Conservation (phyloP, 2,797 vertebrate genomes). For the Hemibagrus guttatus region DNA sequence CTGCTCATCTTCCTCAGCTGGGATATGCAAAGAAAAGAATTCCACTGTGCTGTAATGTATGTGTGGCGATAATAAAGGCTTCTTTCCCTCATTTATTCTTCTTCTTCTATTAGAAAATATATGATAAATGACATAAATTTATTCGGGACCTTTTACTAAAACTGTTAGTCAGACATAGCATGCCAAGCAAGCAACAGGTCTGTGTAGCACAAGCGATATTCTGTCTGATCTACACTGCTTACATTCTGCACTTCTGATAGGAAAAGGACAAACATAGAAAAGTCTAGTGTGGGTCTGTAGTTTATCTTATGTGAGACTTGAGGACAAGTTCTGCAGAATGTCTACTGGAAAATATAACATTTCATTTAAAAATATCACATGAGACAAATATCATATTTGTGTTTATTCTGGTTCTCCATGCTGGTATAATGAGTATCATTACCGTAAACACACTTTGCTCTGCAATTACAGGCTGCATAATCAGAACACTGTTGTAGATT, state of each 20-base stretch:
- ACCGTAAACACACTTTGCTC: constrained; percentile 24
- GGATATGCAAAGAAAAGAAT: too few species aligned
- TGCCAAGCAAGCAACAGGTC: not conserved
- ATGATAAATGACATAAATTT: not conserved
- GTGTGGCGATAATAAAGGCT: too few species aligned
- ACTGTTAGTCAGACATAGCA: not conserved
- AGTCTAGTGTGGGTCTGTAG: not conserved
- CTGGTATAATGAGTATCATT: constrained; percentile 27
- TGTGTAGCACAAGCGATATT: not conserved
- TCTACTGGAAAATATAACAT: not conserved
- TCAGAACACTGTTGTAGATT: constrained; percentile 29
- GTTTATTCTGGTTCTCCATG: constrained; percentile 27
- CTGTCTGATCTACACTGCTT: not conserved
- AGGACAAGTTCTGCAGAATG: not conserved
- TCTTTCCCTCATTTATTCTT: too few species aligned
- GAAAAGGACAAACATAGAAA: too few species aligned
- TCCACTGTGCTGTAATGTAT: too few species aligned
- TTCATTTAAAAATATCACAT: constrained; percentile 8
- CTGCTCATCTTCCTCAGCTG: too few species aligned
- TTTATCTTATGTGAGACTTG: not conserved
- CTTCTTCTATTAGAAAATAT: not conserved
- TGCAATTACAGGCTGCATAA: constrained; percentile 30
- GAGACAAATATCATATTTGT: not conserved
- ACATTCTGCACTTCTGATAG: not conserved
- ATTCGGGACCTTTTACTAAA: too few species aligned